phyloP scores from a whole-genome alignment of 2,113 vertebrate species.

The Nerophis ophidion region DNA sequence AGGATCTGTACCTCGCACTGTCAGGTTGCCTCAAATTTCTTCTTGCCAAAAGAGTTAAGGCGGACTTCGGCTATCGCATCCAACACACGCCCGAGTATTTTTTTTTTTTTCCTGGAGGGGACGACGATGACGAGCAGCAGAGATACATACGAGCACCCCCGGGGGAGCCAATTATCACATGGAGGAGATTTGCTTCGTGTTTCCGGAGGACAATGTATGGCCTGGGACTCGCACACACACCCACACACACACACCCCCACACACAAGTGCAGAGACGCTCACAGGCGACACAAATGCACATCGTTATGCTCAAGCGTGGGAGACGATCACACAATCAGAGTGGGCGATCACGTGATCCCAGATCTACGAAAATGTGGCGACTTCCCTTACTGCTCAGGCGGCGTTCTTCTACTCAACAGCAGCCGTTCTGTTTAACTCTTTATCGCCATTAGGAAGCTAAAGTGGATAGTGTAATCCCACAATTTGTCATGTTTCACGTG shows the following conservation, averaged over 20 bases:
- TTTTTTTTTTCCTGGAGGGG: conserved; percentile 38
- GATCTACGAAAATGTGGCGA: conserved; percentile 35
- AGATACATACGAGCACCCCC: conserved; percentile 57
- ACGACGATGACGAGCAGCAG: conserved; percentile 58
- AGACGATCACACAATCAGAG: conserved; percentile 34
- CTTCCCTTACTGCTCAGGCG: conserved; percentile 37
- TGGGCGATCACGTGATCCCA: conserved; percentile 50
- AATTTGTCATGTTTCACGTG: too few relatives aligned
- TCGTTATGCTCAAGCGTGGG: conserved; percentile 16
- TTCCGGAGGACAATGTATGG: conserved; percentile 62
- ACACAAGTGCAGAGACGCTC: conserved; percentile 1
- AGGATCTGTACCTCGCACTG: conserved; percentile 37
- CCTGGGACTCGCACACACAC: conserved; percentile 14
- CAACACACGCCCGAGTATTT: conserved; percentile 14
- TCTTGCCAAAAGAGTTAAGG: conserved; percentile 42
- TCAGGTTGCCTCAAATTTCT: conserved; percentile 39
- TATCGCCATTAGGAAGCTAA: too few relatives aligned
- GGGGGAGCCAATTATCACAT: conserved; percentile 71
- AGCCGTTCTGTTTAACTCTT: conserved; percentile 5
- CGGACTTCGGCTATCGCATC: conserved; percentile 52
- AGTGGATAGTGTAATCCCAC: too few relatives aligned
- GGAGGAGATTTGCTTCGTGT: conserved; percentile 64
- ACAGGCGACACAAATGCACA: conserved; percentile 30
- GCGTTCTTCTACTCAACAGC: conserved; percentile 23
- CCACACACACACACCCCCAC: background rate